Evolutionary conservation across 2,797 vertebrate species (phyloP).

Genomic region (Acanthopagrus latus): DNA sequence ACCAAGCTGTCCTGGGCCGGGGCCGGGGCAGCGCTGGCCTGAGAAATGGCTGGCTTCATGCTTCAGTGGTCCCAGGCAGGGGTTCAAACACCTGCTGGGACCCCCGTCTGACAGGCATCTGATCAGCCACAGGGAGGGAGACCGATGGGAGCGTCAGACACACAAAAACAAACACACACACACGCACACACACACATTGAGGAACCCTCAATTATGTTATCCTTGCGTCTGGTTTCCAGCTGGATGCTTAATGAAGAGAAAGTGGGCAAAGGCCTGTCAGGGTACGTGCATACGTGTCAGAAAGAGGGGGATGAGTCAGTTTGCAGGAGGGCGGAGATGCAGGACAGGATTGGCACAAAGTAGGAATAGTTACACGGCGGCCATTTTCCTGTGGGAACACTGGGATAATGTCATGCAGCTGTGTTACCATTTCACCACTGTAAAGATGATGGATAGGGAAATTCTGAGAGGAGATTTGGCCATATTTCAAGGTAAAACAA

Average conservation of each 20-base stretch:
- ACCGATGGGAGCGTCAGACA: constrained; percentile 46
- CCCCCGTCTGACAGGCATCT: constrained; percentile 72
- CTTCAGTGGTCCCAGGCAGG: constrained; percentile 62
- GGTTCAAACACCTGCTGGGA: constrained; percentile 73
- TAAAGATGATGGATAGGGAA: too few species aligned
- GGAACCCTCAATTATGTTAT: constrained; percentile 45
- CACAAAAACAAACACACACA: constrained; percentile 11
- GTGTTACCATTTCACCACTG: too few species aligned
- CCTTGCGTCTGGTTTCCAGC: constrained; percentile 50
- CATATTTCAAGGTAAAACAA: too few species aligned
- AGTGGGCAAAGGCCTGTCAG: constrained; percentile 30
- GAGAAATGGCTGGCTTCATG: constrained; percentile 73
- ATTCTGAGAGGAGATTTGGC: too few species aligned
- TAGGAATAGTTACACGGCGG: background rate
- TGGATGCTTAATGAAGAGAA: constrained; percentile 57
- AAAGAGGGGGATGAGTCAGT: constrained; percentile 33
- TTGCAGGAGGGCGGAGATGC: constrained; percentile 25
- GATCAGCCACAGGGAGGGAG: constrained; percentile 65
- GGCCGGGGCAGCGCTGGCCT: constrained; percentile 5
- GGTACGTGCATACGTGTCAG: constrained; percentile 42
- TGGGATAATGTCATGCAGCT: too few species aligned
- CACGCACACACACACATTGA: constrained; percentile 22
- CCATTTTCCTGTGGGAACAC: too few species aligned
- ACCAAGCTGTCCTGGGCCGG: constrained; percentile 75
- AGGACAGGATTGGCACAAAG: constrained; percentile 1